Base-by-base conservation (phyloP, 2,797 vertebrate genomes). In the Nyctalus aviator region DNA sequence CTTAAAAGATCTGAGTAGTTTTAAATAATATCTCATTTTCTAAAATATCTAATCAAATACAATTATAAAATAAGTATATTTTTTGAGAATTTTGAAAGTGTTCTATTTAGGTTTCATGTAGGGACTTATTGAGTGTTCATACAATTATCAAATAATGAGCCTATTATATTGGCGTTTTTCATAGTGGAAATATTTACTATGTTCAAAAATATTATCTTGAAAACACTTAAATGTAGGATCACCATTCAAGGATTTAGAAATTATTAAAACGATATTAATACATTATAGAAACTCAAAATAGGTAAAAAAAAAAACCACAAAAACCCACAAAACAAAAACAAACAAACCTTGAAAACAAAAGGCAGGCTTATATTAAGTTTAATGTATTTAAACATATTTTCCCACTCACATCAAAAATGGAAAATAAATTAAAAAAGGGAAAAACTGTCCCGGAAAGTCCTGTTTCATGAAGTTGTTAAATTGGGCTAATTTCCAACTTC, bases 141-240 rank as follows among this genome's bases (percentile, higher is more conserved):
- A 88, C 91, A 95, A 96, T 95, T 95, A 95, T 77, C 48, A 84
- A 89, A 93, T 90, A 96, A 96, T 82, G 37, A 96, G 57, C 37
- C 57, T 75, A 89, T 66, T 88, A 91, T 66, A n/a, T 71, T 87
- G 44, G 35, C 73, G 2, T 89, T 92, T 96, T 35, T 18, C 37
- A 75, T 37, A 89, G 10, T 75, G 17, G 53, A 94, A 94, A 93
- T 89, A 79, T 88, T 94, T 93, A 91, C 27, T 91, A 82, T 91
- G 17, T 82, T 94, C 23, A 81, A 96, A 96, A 95, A 81, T 71
- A 37, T 84, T 86, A 84, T 82, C 73, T 78, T 88, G 46, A 93
- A 95, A 96, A 93, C 30, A 89, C 0, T 87, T 71, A 35, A n/a
- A 68, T 57, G 20, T 13, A 90, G 20, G 17, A 48, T 84, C 32